Conservation (phyloP, 2,113 vertebrate genomes). For the Neomonachus schauinslandi region DNA sequence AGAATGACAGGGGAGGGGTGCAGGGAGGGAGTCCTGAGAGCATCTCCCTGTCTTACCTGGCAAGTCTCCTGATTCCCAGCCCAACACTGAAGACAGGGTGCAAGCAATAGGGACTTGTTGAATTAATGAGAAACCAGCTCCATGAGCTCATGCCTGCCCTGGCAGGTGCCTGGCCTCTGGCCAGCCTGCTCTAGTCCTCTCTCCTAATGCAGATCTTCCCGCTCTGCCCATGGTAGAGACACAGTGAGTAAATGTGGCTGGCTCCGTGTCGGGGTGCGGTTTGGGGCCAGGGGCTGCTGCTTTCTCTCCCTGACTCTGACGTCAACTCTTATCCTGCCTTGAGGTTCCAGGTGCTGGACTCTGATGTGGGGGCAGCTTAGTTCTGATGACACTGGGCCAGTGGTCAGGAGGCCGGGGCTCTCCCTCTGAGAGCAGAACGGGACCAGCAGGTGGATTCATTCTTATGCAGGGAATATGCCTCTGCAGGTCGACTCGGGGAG, state of each 20-base stretch:
- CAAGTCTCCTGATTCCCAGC: background rate
- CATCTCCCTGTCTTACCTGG: background rate
- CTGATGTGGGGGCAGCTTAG: background rate
- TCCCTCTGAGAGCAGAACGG: background rate
- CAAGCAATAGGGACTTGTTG: background rate
- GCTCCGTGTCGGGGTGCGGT: background rate
- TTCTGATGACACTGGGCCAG: background rate
- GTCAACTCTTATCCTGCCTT: background rate
- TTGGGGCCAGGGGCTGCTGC: background rate
- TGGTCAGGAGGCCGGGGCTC: background rate
- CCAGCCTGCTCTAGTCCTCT: background rate
- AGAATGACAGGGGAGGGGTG: background rate
- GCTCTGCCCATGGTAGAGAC: accelerated
- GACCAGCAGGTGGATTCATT: background rate
- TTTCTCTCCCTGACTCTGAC: background rate
- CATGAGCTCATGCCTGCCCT: accelerated
- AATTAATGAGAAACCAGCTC: background rate
- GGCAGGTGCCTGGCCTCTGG: background rate
- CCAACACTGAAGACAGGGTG: background rate
- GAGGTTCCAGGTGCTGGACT: background rate
- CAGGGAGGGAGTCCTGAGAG: background rate
- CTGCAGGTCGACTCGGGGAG: background rate
- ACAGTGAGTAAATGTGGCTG: background rate
- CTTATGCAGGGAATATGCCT: accelerated
- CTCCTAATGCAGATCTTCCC: no score